Evolutionary conservation across 2,888 invertebrate species (phyloP).

Genomic region (Ashinkailepas kermadecensis): DNA sequence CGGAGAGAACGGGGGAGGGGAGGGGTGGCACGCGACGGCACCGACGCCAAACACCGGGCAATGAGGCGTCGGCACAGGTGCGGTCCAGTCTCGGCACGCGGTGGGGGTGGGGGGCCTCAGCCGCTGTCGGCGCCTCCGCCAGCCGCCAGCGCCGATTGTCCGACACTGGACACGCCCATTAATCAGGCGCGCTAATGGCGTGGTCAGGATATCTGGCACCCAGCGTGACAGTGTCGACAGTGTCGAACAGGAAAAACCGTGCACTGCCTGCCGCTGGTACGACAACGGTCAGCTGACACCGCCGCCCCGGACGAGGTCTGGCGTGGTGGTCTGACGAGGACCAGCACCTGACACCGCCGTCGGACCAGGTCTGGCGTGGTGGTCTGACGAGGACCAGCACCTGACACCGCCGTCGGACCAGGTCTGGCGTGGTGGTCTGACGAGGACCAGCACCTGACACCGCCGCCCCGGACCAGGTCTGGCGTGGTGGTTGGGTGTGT

Average conservation of each 20-base stretch:
- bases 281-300: not conserved
- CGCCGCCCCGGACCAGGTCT: not conserved
- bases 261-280: not conserved
- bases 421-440: not conserved
- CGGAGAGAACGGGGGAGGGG: too few relatives aligned
- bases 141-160: not conserved
- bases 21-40: too few relatives aligned
- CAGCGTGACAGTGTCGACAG: not conserved
- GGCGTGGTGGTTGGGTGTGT: too few relatives aligned
- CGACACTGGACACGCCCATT: not conserved
- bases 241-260: too few relatives aligned
- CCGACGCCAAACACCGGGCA: too few relatives aligned
- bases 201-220: not conserved
- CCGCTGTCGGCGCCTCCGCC: not conserved
- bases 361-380: not conserved
- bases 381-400: not conserved
- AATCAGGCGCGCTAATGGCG: not conserved
- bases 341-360: not conserved
- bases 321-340: too few relatives aligned
- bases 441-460: too few relatives aligned
- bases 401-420: not conserved
- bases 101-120: not conserved
- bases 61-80: too few relatives aligned
- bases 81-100: too few relatives aligned
- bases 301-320: not conserved